These are phyloP conservation scores for Fistularia commersonii DNA, from an alignment of 2,797 vertebrate species.

Conservation along the genomic window DNA sequence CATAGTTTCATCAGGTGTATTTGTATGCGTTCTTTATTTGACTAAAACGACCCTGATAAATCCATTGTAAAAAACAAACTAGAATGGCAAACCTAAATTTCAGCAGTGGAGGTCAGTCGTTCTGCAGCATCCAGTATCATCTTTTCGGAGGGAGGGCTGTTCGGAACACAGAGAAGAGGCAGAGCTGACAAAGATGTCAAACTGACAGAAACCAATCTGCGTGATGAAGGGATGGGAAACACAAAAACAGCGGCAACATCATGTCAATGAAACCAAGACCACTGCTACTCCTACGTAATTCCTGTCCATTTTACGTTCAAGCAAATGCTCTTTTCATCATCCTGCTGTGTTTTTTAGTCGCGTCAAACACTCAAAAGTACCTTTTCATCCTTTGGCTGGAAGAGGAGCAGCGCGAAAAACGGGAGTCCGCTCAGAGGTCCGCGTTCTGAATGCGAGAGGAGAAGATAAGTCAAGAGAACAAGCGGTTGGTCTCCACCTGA, in stretches of 20 bases:
- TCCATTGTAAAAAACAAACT: neutral
- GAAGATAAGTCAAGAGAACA: constrained; percentile 29
- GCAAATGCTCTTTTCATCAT: neutral
- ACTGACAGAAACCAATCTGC: no score
- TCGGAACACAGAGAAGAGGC: no score
- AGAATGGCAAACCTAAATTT: constrained; percentile 27
- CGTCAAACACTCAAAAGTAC: constrained; percentile 28
- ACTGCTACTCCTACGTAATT: no score
- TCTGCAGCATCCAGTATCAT: no score
- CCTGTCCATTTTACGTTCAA: no score
- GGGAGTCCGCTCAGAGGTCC: constrained; percentile 16
- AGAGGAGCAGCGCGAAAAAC: constrained; percentile 14
- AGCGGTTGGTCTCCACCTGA: constrained; percentile 15
- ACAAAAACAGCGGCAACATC: neutral
- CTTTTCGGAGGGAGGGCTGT: neutral
- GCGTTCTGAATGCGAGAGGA: constrained; percentile 30
- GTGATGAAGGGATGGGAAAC: neutral
- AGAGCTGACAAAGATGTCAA: no score
- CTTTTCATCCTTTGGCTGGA: constrained; percentile 15
- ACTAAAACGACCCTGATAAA: no score
- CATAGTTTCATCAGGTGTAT: no score
- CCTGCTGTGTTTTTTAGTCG: neutral
- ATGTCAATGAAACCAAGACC: no score
- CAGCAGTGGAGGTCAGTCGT: neutral
- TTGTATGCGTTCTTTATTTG: no score